phyloP scores from a whole-genome alignment of 2,888 invertebrate genomes.

The Morpho deidamia region DNA sequence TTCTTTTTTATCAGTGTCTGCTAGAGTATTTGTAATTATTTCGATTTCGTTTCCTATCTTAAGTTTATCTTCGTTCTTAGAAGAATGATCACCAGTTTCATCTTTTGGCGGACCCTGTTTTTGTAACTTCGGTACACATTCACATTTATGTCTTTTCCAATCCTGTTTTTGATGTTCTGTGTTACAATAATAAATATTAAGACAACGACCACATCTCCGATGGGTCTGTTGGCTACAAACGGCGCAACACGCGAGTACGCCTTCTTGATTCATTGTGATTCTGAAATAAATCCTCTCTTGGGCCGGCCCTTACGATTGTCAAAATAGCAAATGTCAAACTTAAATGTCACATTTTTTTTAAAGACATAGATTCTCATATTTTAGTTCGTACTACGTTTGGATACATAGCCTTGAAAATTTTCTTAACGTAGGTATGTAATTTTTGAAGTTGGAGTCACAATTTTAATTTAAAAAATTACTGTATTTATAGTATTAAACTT shows the following conservation, averaged over 20 bases:
- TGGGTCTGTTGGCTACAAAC: slow-evolving; percentile 81
- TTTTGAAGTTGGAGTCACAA: no score
- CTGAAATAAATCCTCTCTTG: slow-evolving; percentile 52
- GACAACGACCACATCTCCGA: slow-evolving; percentile 86
- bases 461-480: no score
- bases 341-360: slow-evolving; percentile 2
- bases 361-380: background rate
- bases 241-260: slow-evolving; percentile 71
- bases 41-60: slow-evolving; percentile 40
- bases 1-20: slow-evolving; percentile 30
- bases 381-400: background rate
- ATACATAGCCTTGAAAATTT: background rate
- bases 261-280: slow-evolving; percentile 75
- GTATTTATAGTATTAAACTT: no score
- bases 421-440: no score
- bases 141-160: slow-evolving; percentile 86
- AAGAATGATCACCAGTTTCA: slow-evolving; percentile 42
- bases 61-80: slow-evolving; percentile 37
- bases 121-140: slow-evolving; percentile 72
- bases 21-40: slow-evolving; percentile 19
- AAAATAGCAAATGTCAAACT: slow-evolving; percentile 17
- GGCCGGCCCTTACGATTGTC: slow-evolving; percentile 43
- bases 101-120: slow-evolving; percentile 47
- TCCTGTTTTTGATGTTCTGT: slow-evolving; percentile 88
- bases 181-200: slow-evolving; percentile 86